Evolutionary conservation across 2,113 vertebrate species (phyloP).

Genomic region (Argyrosomus japonicus): DNA sequence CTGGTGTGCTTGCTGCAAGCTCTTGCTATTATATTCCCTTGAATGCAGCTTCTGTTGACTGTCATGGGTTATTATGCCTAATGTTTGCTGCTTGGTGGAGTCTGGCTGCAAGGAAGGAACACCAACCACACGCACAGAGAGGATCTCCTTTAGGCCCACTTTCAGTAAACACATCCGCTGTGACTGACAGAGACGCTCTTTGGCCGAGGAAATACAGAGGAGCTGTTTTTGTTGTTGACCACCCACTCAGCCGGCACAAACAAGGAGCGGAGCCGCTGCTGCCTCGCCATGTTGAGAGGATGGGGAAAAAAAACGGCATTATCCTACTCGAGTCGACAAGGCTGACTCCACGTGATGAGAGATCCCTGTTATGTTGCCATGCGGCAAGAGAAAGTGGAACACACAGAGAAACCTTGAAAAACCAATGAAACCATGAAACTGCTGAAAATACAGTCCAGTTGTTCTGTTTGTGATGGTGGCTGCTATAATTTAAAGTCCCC

Average conservation of each 20-base stretch:
- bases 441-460: neutral
- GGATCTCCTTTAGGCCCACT: slow-evolving; percentile 19
- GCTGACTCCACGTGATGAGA: slow-evolving; percentile 26
- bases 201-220: slow-evolving; percentile 19
- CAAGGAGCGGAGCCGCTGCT: slow-evolving; percentile 14
- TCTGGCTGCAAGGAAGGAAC: slow-evolving; percentile 4
- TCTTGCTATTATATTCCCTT: slow-evolving; percentile 2
- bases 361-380: slow-evolving; percentile 26
- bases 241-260: slow-evolving; percentile 50
- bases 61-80: slow-evolving; percentile 11
- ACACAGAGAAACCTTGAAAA: neutral
- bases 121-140: slow-evolving; percentile 20
- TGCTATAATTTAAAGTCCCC: neutral
- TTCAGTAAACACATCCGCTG: slow-evolving; percentile 36
- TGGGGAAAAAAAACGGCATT: slow-evolving; percentile 16
- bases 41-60: slow-evolving; percentile 16
- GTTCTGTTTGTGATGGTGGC: neutral
- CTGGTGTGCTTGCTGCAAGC: neutral
- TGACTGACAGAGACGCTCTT: slow-evolving; percentile 41
- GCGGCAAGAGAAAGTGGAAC: slow-evolving; percentile 2
- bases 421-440: neutral
- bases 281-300: slow-evolving; percentile 2
- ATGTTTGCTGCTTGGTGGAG: slow-evolving; percentile 31
- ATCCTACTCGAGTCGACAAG: slow-evolving; percentile 1
- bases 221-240: slow-evolving; percentile 39